Evolutionary conservation across 1,140 invertebrate species (phyloP).

Genomic region (Araneus ventricosus): DNA sequence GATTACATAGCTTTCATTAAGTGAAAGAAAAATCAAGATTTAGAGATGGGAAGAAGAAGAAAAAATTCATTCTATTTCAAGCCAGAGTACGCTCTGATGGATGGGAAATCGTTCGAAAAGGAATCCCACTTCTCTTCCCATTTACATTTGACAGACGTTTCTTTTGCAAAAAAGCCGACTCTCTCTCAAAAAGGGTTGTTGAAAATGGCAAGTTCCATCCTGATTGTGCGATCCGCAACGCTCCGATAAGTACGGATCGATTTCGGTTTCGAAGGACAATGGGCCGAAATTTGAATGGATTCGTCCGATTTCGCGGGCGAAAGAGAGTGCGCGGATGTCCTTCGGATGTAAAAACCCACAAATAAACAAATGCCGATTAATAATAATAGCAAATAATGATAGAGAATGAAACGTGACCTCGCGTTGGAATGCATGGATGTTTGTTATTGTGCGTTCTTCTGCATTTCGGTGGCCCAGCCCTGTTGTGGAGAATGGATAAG

Average conservation of each 20-base stretch:
- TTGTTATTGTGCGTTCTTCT: not conserved
- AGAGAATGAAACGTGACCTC: not conserved
- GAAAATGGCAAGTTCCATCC: not conserved
- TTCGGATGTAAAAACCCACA: not conserved
- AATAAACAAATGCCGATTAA: slow-evolving; percentile 3
- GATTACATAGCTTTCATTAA: slow-evolving; percentile 18
- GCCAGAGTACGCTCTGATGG: slow-evolving; percentile 16
- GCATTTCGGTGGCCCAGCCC: not conserved
- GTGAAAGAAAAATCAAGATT: not conserved
- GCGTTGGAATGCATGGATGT: not conserved
- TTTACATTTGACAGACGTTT: slow-evolving; percentile 16
- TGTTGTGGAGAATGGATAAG: not conserved
- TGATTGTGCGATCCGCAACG: slow-evolving; percentile 1
- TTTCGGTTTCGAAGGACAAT: slow-evolving; percentile 32
- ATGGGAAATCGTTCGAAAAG: slow-evolving; percentile 44
- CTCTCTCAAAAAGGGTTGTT: slow-evolving; percentile 2
- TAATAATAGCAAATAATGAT: not conserved
- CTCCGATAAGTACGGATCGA: not conserved
- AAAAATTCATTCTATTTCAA: not conserved
- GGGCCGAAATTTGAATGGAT: not conserved
- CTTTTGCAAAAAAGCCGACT: not conserved
- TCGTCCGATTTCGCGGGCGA: not conserved
- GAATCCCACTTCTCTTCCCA: slow-evolving; percentile 3
- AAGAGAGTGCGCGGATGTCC: not conserved
- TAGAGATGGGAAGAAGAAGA: not conserved